phyloP scores from a whole-genome alignment of 2,888 invertebrate genomes.

The Rhodophaea formosa region DNA sequence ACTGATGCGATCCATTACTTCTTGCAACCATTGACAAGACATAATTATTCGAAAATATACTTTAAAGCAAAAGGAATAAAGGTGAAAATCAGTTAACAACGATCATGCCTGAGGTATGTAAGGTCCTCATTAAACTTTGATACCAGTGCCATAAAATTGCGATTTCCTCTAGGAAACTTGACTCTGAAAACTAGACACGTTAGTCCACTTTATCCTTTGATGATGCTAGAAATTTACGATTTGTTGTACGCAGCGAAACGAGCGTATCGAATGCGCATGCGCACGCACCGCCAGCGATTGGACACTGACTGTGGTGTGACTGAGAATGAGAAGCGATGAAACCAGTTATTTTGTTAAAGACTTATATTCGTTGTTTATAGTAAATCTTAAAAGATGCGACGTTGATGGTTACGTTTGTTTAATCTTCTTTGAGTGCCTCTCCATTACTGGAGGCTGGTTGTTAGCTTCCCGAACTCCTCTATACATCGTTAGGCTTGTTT shows the following conservation, averaged over 20 bases:
- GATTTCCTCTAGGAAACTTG: conserved; percentile 35
- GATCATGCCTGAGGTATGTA: conserved; percentile 1
- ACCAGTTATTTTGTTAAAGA: neutral
- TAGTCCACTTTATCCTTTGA: conserved; percentile 21
- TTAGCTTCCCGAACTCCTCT: too few relatives aligned
- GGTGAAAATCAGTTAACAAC: neutral
- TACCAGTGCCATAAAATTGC: conserved; percentile 40
- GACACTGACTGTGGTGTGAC: neutral
- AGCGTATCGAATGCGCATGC: conserved; percentile 21
- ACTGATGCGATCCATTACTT: conserved; percentile 24
- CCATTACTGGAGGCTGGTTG: too few relatives aligned
- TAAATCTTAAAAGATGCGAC: too few relatives aligned
- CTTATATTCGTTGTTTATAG: too few relatives aligned
- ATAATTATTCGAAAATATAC: neutral
- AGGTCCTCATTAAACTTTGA: conserved; percentile 23
- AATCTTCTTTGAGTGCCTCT: too few relatives aligned
- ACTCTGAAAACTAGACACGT: conserved; percentile 30
- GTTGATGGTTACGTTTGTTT: too few relatives aligned
- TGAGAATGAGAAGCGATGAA: neutral
- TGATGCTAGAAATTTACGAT: conserved; percentile 19
- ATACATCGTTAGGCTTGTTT: too few relatives aligned
- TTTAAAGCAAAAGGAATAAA: neutral
- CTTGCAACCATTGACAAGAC: conserved; percentile 2
- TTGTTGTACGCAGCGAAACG: conserved; percentile 34
- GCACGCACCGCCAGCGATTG: neutral